Evolutionary conservation across 1,140 invertebrate genomes (phyloP).

Genomic region (Luehdorfia chinensis): DNA sequence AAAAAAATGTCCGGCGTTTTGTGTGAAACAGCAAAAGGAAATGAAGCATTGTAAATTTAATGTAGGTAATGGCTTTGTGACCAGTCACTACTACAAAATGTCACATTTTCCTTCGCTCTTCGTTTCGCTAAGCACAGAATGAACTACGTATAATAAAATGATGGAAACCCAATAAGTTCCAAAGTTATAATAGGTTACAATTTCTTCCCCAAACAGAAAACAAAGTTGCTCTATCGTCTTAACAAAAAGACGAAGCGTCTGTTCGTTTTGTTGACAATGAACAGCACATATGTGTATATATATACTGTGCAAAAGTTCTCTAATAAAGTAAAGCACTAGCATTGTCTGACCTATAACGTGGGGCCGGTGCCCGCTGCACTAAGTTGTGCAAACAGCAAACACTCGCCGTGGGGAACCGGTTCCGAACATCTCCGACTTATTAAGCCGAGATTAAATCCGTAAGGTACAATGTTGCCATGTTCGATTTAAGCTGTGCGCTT

Average conservation of each 20-base stretch:
- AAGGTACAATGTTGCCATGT: constrained; percentile 3
- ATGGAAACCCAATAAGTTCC: too few species aligned
- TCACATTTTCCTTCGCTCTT: too few species aligned
- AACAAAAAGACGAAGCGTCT: neutral
- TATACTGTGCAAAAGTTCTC: constrained; percentile 8
- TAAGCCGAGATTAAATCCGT: constrained; percentile 9
- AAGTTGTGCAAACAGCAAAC: constrained; percentile 12
- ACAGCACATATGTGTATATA: constrained; percentile 1
- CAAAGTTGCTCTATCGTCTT: too few species aligned
- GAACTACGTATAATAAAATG: too few species aligned
- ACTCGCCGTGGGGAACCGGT: neutral
- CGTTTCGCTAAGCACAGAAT: too few species aligned
- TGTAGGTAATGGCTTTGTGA: too few species aligned
- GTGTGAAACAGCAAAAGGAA: too few species aligned
- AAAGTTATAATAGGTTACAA: too few species aligned
- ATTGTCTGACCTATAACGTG: constrained; percentile 1
- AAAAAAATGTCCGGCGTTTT: too few species aligned
- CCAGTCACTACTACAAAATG: too few species aligned
- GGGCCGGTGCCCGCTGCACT: neutral
- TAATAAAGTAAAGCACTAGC: constrained; percentile 8
- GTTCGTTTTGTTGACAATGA: neutral
- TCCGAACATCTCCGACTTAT: constrained; percentile 13
- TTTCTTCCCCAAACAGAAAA: too few species aligned
- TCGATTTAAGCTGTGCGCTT: neutral
- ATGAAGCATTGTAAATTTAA: too few species aligned